Percentiles rank a stretch among this genome's conserved stretches.
Evolutionary conservation across 1,140 invertebrate genomes (phyloP).

Genomic region (Yoshiicerus persimilis): DNA sequence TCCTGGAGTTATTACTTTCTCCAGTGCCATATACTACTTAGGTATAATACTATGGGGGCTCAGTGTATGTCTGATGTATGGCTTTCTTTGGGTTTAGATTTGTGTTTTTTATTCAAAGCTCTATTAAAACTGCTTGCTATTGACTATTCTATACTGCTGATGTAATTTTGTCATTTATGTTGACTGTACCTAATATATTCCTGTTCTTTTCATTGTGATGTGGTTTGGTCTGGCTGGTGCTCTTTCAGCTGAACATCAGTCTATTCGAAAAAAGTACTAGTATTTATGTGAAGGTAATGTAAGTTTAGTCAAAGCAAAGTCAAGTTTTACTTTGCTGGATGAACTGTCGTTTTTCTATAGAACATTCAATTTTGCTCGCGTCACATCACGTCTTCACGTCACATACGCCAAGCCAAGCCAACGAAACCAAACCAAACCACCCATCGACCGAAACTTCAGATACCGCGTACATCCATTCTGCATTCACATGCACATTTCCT

Average conservation of each 20-base stretch:
- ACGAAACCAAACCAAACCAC: background rate
- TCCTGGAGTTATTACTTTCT: too few species aligned
- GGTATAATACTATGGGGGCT: too few species aligned
- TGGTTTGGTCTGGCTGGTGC: background rate
- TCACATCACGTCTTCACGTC: background rate
- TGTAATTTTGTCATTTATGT: background rate
- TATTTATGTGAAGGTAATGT: background rate
- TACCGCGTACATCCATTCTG: background rate
- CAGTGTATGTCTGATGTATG: too few species aligned
- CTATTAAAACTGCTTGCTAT: too few species aligned
- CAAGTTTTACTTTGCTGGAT: background rate
- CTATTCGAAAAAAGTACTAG: background rate
- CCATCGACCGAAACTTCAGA: background rate
- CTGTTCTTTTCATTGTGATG: background rate
- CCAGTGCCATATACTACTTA: too few species aligned
- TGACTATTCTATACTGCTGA: too few species aligned
- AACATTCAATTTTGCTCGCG: constrained; percentile 14
- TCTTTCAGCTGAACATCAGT: background rate
- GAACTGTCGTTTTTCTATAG: background rate
- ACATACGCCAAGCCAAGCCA: background rate
- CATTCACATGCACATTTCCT: background rate
- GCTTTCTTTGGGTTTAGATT: too few species aligned
- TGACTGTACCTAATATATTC: too few species aligned
- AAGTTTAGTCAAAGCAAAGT: background rate
- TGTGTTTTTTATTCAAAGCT: too few species aligned